phyloP scores from a whole-genome alignment of 2,113 vertebrate species.

The Garra rufa region DNA sequence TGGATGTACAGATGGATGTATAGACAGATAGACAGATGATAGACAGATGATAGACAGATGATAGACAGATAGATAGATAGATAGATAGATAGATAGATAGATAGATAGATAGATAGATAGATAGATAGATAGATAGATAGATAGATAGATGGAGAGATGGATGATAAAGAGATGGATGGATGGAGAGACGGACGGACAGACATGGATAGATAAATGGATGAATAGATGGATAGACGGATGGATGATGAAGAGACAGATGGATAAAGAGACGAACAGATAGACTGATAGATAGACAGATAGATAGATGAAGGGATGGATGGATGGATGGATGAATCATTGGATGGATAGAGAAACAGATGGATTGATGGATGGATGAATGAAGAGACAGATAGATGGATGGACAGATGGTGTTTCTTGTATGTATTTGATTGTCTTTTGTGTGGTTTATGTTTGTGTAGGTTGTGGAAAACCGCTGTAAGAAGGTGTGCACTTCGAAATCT shows the following conservation, averaged over 20 bases:
- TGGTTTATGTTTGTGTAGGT: constrained; percentile 75
- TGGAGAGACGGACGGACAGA: not conserved
- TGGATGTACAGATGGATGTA: not conserved
- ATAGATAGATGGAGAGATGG: rapidly evolving
- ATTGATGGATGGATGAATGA: not conserved
- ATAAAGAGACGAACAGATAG: rapidly evolving
- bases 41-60: too few relatives aligned
- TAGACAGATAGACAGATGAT: too few relatives aligned
- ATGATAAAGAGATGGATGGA: rapidly evolving
- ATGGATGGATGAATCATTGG: rapidly evolving
- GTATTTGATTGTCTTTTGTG: not conserved
- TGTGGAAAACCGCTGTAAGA: constrained; percentile 95
- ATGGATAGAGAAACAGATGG: rapidly evolving
- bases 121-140: too few relatives aligned
- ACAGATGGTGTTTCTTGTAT: not conserved
- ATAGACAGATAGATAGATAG: too few relatives aligned
- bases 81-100: not conserved
- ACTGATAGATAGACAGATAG: not conserved
- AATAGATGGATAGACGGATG: not conserved
- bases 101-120: too few relatives aligned
- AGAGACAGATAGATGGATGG: not conserved
- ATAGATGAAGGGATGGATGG: not conserved
- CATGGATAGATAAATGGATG: rapidly evolving
- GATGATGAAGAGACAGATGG: rapidly evolving
- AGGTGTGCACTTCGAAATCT: constrained; percentile 98